Evolutionary conservation across 1,140 invertebrate genomes (phyloP), one percentile per base, ranked within the genome.

Genomic region (Tachypleus tridentatus): DNA sequence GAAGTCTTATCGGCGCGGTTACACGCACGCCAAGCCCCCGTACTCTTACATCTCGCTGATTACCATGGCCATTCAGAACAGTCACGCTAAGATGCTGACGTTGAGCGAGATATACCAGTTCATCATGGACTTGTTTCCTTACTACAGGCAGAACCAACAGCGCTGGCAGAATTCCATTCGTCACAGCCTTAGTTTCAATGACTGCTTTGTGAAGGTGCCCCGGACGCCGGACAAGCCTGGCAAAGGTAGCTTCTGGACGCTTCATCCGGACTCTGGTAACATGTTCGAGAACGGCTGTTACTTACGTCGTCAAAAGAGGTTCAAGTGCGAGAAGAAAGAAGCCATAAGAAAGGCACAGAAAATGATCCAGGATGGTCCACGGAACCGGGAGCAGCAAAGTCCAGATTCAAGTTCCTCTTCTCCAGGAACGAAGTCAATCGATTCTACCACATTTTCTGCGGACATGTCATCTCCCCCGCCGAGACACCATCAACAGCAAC

Each of bases 221-320:
- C 82, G 97, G 4, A 98, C 96, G 0, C 96, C 96, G 0, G 97
- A 99, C 77, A 96, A 97, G 75, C 96, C 96, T 0, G 96, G 96
- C 1, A 85, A 83, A 72, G 95, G 95, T 1, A 93, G 89, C 1
- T 99, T 98, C 77, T 99, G 97, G 97, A 94, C 96, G 3, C 81
- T 99, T 51, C 97, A 99, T 73, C 95, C 95, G 0, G 93, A 98
- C 67, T 97, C 93, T 59, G 97, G 97, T 0, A 98, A 99, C 76
- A 99, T 99, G 97, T 99, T 99, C 77, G 97, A 99, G 77, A 99
- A 99, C 76, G 97, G 97, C 0, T 99, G 97, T 76, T 99, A 97
- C 76, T 78, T 99, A 59, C 81, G 97, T 10, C 83, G 97, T 0
- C 97, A 99, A 77, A 99, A 99, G 78, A 83, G 97, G 51, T 99